phyloP scores from a whole-genome alignment of 2,888 invertebrate genomes.

The Lepas anatifera region DNA sequence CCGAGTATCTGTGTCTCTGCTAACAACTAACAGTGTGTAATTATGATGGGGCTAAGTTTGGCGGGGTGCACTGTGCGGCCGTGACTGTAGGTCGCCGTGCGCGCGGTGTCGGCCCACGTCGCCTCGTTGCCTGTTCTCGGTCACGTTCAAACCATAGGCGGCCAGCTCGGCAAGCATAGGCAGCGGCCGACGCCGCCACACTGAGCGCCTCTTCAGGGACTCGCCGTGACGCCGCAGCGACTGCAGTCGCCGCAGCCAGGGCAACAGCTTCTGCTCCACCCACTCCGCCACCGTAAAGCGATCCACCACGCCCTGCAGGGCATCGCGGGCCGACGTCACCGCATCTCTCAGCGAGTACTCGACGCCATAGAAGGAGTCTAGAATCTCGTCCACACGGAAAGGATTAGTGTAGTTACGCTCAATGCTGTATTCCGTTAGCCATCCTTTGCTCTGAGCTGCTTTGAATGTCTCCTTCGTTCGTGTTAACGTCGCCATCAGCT shows the following conservation, averaged over 20 bases:
- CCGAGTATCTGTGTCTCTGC: too few relatives aligned
- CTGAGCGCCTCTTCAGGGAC: constrained; percentile 21
- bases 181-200: constrained; percentile 24
- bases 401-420: constrained; percentile 55
- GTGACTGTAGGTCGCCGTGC: too few relatives aligned
- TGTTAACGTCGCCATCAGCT: constrained; percentile 34
- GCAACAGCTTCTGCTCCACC: constrained; percentile 43
- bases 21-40: too few relatives aligned
- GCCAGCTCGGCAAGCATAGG: constrained; percentile 12
- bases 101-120: too few relatives aligned
- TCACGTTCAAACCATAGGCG: background rate
- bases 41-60: too few relatives aligned
- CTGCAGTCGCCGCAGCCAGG: background rate
- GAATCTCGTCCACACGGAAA: constrained; percentile 45
- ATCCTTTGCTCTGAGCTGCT: constrained; percentile 39
- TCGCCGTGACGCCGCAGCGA: constrained; percentile 15
- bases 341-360: constrained; percentile 31
- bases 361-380: constrained; percentile 21
- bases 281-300: constrained; percentile 39
- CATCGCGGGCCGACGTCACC: constrained; percentile 39
- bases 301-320: constrained; percentile 25
- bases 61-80: too few relatives aligned
- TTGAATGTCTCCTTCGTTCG: constrained; percentile 34
- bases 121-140: too few relatives aligned
- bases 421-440: constrained; percentile 58